A percentile compares a stretch with the other conserved stretches of the same genome.
Evolutionary conservation across 2,888 invertebrate genomes (phyloP).

Genomic region (Apeira syringaria): DNA sequence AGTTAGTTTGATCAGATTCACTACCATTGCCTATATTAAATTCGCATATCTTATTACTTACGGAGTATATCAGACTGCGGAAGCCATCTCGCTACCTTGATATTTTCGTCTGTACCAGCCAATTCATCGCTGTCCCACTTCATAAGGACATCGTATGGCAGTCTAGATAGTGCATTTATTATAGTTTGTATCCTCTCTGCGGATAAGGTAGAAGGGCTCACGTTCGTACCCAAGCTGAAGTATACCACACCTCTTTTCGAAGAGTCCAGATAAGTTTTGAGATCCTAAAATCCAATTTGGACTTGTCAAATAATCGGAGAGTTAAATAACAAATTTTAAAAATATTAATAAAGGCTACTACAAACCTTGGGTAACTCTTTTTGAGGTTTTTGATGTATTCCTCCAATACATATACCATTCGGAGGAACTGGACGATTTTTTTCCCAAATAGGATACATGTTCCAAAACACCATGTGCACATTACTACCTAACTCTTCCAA

Average conservation of each 20-base stretch:
- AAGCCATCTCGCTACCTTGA: conserved; percentile 60
- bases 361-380: conserved; percentile 53
- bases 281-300: conserved; percentile 49
- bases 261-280: conserved; percentile 55
- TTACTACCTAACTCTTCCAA: conserved; percentile 40
- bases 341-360: too few species aligned
- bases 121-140: conserved; percentile 59
- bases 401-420: conserved; percentile 59
- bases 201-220: conserved; percentile 48
- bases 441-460: conserved; percentile 55
- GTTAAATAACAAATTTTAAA: not conserved
- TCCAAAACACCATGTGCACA: conserved; percentile 54
- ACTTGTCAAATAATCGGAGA: too few species aligned
- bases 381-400: conserved; percentile 52
- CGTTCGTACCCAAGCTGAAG: conserved; percentile 68
- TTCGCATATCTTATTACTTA: too few species aligned
- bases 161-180: conserved; percentile 50
- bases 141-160: conserved; percentile 68
- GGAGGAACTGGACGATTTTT: conserved; percentile 58
- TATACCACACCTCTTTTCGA: conserved; percentile 65
- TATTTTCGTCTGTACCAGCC: conserved; percentile 49
- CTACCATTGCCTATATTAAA: too few species aligned
- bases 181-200: conserved; percentile 46
- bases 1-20: too few species aligned
- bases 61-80: conserved; percentile 66